Percentiles rank a stretch among this genome's conserved stretches.
phyloP scores from a whole-genome alignment of 2,797 vertebrate genomes.

The Heliangelus exortis region DNA sequence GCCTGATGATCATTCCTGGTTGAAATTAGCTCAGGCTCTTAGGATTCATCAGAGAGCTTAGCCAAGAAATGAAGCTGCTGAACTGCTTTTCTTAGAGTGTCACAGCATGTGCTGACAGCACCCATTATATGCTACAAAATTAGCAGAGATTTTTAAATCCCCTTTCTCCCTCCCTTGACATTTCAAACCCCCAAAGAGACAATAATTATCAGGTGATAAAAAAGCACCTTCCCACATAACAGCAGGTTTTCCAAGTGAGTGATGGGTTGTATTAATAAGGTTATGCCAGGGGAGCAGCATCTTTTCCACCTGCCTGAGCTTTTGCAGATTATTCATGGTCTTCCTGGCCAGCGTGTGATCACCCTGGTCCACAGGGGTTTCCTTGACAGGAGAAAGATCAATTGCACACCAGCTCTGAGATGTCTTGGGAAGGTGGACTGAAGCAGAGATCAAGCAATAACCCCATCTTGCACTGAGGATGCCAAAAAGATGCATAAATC shows the following conservation, averaged over 20 bases:
- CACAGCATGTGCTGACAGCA: slow-evolving; percentile 40
- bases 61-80: slow-evolving; percentile 36
- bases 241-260: slow-evolving; percentile 29
- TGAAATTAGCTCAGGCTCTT: neutral
- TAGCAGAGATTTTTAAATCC: slow-evolving; percentile 28
- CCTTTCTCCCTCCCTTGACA: neutral
- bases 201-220: slow-evolving; percentile 45
- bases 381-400: neutral
- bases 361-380: neutral
- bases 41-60: neutral
- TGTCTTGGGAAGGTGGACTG: neutral
- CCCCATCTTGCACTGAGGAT: neutral
- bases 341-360: neutral
- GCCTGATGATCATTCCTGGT: neutral
- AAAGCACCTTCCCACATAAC: slow-evolving; percentile 45
- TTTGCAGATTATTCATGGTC: neutral
- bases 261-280: neutral
- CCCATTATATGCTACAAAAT: slow-evolving; percentile 27
- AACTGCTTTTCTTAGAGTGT: slow-evolving; percentile 54
- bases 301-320: neutral
- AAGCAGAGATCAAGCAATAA: neutral
- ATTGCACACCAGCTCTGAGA: neutral
- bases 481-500: neutral
- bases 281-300: neutral
- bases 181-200: slow-evolving; percentile 13